A percentile compares a stretch with the other conserved stretches of the same genome.
Evolutionary conservation across 2,113 vertebrate genomes (phyloP).

Genomic region (Lichenostomus cassidix): DNA sequence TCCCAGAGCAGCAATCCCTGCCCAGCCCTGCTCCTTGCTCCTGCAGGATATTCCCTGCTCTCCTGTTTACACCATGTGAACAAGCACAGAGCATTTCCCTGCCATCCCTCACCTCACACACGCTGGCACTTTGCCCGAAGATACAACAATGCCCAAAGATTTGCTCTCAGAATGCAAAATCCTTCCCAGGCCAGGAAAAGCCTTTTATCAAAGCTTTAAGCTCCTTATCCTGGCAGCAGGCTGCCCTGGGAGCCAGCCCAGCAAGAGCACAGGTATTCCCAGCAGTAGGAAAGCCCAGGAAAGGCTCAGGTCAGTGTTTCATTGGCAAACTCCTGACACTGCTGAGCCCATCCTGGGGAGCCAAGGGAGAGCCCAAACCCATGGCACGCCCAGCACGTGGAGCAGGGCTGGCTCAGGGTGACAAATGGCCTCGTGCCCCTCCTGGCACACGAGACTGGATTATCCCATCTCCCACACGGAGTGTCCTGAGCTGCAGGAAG

Average conservation of each 20-base stretch:
- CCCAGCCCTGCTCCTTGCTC: neutral
- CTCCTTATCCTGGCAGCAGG: neutral
- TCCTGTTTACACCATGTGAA: neutral
- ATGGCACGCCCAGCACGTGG: rapidly evolving
- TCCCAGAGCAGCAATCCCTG: neutral
- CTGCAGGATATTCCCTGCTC: neutral
- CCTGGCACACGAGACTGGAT: neutral
- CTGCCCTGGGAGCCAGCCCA: neutral
- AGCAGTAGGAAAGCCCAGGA: rapidly evolving
- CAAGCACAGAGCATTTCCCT: neutral
- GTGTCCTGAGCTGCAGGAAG: neutral
- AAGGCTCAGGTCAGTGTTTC: rapidly evolving
- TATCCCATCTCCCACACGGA: neutral
- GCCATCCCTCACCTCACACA: neutral
- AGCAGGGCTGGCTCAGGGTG: neutral
- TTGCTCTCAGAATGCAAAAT: neutral
- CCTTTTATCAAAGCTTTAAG: neutral
- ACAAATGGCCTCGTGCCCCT: neutral
- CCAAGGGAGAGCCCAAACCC: neutral
- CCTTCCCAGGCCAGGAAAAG: neutral
- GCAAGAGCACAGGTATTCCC: rapidly evolving
- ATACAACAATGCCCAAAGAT: neutral
- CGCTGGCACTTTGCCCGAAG: neutral
- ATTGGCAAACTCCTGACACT: too few species aligned
- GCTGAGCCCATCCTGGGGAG: rapidly evolving